Evolutionary conservation across 2,113 vertebrate species (phyloP).

Genomic region (Alligator mississippiensis): DNA sequence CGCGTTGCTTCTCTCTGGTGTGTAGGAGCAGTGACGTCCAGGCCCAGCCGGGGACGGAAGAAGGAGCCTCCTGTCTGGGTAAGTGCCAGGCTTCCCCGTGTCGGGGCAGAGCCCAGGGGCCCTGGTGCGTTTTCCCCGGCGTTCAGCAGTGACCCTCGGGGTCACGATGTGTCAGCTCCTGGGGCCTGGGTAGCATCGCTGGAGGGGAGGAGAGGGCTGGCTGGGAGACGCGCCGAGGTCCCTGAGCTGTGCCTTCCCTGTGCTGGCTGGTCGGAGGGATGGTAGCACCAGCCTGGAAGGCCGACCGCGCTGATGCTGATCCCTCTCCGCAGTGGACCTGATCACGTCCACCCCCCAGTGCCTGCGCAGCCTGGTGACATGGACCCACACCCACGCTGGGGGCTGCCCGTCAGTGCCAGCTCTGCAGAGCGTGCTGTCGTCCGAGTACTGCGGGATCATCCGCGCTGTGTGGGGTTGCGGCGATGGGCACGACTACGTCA

Average conservation of each 20-base stretch:
- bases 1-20: slow-evolving; percentile 15
- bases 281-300: fast-evolving
- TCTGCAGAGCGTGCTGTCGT: slow-evolving; percentile 87
- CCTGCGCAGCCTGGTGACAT: slow-evolving; percentile 88
- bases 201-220: not conserved
- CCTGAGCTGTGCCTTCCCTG: not conserved
- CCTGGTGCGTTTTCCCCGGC: too few relatives aligned
- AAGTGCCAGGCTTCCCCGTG: slow-evolving; percentile 37
- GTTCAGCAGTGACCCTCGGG: too few relatives aligned
- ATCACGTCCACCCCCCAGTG: slow-evolving; percentile 86
- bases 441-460: slow-evolving; percentile 86
- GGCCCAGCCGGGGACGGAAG: not conserved
- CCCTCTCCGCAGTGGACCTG: slow-evolving; percentile 66
- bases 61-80: slow-evolving; percentile 73
- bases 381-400: slow-evolving; percentile 88
- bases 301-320: not conserved
- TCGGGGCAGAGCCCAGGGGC: too few relatives aligned
- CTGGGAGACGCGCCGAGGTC: too few relatives aligned
- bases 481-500: slow-evolving; percentile 87
- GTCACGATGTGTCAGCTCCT: too few relatives aligned
- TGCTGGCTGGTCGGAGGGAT: not conserved
- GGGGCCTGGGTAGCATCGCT: too few relatives aligned
- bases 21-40: slow-evolving; percentile 52
- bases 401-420: slow-evolving; percentile 83
- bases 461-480: slow-evolving; percentile 88